phyloP scores from a whole-genome alignment of 2,888 invertebrate genomes.

The Heliconius charithonia region DNA sequence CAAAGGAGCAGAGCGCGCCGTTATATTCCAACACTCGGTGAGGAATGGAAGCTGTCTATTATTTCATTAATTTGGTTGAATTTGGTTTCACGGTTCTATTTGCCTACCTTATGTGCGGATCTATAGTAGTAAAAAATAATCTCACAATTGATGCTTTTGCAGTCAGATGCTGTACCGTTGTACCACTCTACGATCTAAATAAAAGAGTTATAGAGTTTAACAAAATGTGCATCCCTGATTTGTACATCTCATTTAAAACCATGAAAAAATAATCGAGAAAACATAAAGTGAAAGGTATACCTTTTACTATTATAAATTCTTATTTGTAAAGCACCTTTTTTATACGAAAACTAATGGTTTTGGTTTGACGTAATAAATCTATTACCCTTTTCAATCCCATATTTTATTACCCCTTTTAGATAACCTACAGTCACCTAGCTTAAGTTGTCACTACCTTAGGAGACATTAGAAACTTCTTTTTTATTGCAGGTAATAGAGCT shows the following conservation, averaged over 20 bases:
- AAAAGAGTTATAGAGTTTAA: too few species aligned
- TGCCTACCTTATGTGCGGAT: too few species aligned
- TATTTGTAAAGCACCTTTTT: neutral
- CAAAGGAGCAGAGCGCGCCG: neutral
- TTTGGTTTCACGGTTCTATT: too few species aligned
- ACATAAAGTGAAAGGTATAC: neutral
- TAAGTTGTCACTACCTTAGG: constrained; percentile 1
- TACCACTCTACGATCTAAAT: too few species aligned
- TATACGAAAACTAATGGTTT: neutral
- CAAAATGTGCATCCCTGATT: too few species aligned
- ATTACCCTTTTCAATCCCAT: constrained; percentile 5
- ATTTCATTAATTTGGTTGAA: too few species aligned
- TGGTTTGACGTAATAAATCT: neutral
- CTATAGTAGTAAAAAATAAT: too few species aligned
- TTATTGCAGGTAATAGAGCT: neutral
- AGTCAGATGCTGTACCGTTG: too few species aligned
- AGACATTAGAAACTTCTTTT: constrained; percentile 8
- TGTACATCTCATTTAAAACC: too few species aligned
- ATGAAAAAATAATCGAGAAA: neutral
- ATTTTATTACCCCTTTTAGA: constrained; percentile 17
- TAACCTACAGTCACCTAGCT: constrained; percentile 8
- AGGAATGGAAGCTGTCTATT: neutral
- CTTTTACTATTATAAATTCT: too few species aligned
- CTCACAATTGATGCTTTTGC: too few species aligned
- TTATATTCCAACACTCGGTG: neutral